These are phyloP conservation scores for Ceratoteleas bidentatus DNA, from an alignment of 1,140 invertebrate species.

Conservation along the genomic window DNA sequence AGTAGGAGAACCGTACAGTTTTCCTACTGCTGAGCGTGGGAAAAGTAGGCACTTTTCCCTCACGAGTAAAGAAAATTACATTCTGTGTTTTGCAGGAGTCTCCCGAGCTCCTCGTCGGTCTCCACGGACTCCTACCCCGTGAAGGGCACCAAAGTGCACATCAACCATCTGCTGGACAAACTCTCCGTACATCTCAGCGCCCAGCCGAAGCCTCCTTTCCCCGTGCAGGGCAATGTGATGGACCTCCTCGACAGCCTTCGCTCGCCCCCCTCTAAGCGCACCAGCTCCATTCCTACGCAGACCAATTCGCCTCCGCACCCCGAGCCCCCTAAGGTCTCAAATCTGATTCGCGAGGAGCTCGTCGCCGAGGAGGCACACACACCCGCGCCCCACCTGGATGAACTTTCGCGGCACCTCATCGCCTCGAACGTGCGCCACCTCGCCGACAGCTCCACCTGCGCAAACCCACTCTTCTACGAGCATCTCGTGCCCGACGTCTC, in stretches of 20 bases:
- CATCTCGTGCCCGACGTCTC: slow-evolving; percentile 72
- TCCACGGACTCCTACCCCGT: slow-evolving; percentile 61
- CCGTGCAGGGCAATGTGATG: slow-evolving; percentile 70
- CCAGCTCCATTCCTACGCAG: slow-evolving; percentile 62
- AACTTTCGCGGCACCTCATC: slow-evolving; percentile 74
- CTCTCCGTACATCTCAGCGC: slow-evolving; percentile 69
- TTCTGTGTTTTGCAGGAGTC: slow-evolving; percentile 3
- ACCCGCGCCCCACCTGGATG: slow-evolving; percentile 64
- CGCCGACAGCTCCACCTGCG: slow-evolving; percentile 64
- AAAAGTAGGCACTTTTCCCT: no score
- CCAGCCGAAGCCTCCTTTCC: slow-evolving; percentile 56
- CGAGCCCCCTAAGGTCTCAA: slow-evolving; percentile 61
- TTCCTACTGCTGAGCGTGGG: no score
- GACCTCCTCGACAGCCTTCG: slow-evolving; percentile 69
- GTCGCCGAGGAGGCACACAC: slow-evolving; percentile 71
- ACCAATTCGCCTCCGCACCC: slow-evolving; percentile 18
- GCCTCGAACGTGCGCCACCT: slow-evolving; percentile 74
- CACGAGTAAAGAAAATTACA: no score
- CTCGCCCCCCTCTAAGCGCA: slow-evolving; percentile 45
- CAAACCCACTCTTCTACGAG: slow-evolving; percentile 75
- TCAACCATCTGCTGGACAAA: slow-evolving; percentile 77
- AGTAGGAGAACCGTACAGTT: no score
- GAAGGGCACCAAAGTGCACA: slow-evolving; percentile 74
- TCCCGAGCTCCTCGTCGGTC: slow-evolving; percentile 18
- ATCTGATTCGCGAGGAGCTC: slow-evolving; percentile 74